Percentiles rank a stretch among this genome's conserved stretches.
These are phyloP conservation scores for Chionodraco myersi DNA, from an alignment of 2,113 vertebrate species.

Conservation along the genomic window DNA sequence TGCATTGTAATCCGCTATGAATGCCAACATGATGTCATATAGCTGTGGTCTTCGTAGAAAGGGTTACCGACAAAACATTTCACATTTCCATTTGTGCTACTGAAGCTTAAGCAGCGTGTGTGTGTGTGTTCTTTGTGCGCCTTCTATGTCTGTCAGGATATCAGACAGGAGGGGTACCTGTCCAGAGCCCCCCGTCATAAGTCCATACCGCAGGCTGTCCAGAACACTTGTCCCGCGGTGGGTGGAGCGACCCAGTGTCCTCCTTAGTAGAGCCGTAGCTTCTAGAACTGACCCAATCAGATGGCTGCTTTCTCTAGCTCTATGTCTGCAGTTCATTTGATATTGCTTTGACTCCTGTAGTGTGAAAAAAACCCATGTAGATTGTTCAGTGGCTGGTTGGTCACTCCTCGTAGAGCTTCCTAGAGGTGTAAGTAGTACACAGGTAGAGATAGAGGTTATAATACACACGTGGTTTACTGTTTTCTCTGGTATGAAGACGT, in stretches of 20 bases:
- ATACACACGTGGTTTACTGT: no score
- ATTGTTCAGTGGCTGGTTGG: conserved; percentile 23
- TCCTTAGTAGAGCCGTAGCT: conserved; percentile 47
- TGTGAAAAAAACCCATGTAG: conserved; percentile 7
- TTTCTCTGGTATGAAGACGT: no score
- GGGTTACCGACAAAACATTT: not conserved
- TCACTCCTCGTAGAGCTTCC: conserved; percentile 3
- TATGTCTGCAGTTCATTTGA: no score
- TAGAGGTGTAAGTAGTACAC: not conserved
- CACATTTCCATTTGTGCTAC: not conserved
- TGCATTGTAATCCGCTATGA: no score
- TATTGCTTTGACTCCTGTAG: conserved; percentile 38
- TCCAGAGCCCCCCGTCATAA: conserved; percentile 69
- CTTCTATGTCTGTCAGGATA: conserved; percentile 77
- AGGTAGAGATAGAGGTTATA: no score
- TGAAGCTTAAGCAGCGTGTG: not conserved
- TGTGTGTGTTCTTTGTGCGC: conserved; percentile 58
- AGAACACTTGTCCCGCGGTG: conserved; percentile 80
- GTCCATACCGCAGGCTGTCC: conserved; percentile 77
- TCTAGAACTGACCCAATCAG: conserved; percentile 28
- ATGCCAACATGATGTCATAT: no score
- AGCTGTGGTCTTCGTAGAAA: no score
- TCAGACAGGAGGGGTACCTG: conserved; percentile 80
- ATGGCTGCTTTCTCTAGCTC: not conserved
- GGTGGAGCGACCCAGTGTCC: conserved; percentile 73